A percentile compares a stretch with the other conserved stretches of the same genome.
Evolutionary conservation across 2,888 invertebrate genomes (phyloP).

Genomic region (Thecocarcelia acutangulata): DNA sequence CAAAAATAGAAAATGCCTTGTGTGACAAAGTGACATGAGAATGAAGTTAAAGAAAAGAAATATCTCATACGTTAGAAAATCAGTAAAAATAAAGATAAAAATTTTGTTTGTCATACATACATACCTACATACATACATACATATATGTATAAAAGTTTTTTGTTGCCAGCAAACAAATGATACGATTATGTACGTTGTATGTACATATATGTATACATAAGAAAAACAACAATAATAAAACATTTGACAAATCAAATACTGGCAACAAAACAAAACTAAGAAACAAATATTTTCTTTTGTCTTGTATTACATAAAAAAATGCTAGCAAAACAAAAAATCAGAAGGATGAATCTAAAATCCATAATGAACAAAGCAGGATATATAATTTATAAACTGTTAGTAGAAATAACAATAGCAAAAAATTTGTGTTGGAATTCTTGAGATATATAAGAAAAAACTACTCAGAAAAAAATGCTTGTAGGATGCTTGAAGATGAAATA

Average conservation of each 20-base stretch:
- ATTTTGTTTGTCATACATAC: constrained; percentile 22
- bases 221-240: constrained; percentile 53
- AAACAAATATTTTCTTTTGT: constrained; percentile 26
- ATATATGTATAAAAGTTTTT: background rate
- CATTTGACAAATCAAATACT: constrained; percentile 77
- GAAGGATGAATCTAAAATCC: background rate
- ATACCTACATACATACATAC: too few species aligned
- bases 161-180: constrained; percentile 44
- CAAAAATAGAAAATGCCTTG: constrained; percentile 50
- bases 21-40: constrained; percentile 63
- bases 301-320: background rate
- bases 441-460: constrained; percentile 9
- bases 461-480: background rate
- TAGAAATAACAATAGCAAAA: constrained; percentile 13
- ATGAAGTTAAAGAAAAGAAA: constrained; percentile 45
- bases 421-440: too few species aligned
- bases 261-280: too few species aligned
- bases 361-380: constrained; percentile 38
- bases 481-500: constrained; percentile 5
- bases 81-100: constrained; percentile 41
- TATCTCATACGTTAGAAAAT: constrained; percentile 26
- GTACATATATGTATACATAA: too few species aligned
- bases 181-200: constrained; percentile 54
- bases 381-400: constrained; percentile 47
- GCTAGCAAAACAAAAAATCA: background rate